Percentiles rank a stretch among this genome's conserved stretches.
These are phyloP conservation scores for Apis cerana DNA, from an alignment of 1,140 invertebrate species.

Conservation along the genomic window DNA sequence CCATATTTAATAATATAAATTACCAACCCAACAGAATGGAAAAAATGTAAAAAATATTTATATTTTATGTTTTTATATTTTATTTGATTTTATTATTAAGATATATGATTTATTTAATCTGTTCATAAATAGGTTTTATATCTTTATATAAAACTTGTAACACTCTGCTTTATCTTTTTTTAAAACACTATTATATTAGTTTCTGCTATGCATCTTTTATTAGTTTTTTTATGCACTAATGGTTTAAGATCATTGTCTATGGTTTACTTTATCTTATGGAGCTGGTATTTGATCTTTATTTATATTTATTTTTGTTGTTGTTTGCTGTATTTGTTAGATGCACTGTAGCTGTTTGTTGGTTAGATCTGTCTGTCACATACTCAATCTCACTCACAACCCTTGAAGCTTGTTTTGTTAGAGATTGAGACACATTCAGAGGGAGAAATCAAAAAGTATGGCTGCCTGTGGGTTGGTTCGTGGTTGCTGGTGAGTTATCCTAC, in stretches of 20 bases:
- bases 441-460: slow-evolving; percentile 79
- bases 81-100: background rate
- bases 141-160: slow-evolving; percentile 38
- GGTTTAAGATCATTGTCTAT: slow-evolving; percentile 54
- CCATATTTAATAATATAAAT: background rate
- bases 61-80: background rate
- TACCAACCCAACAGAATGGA: slow-evolving; percentile 3
- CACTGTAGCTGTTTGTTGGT: slow-evolving; percentile 82
- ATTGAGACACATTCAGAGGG: slow-evolving; percentile 80
- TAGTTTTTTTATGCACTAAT: slow-evolving; percentile 64
- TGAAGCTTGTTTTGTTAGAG: slow-evolving; percentile 81
- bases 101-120: slow-evolving; percentile 1
- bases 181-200: slow-evolving; percentile 55
- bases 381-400: slow-evolving; percentile 79
- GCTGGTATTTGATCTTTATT: slow-evolving; percentile 75
- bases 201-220: slow-evolving; percentile 59
- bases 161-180: slow-evolving; percentile 54
- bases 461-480: slow-evolving; percentile 80
- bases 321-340: slow-evolving; percentile 82
- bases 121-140: slow-evolving; percentile 26
- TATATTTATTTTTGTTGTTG: slow-evolving; percentile 81
- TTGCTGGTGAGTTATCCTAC: slow-evolving; percentile 80
- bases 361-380: slow-evolving; percentile 80
- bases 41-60: background rate
- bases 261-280: slow-evolving; percentile 71